Evolutionary conservation across 1,140 invertebrate species (phyloP), one percentile per base, ranked within the genome.

Genomic region (Cydia strobilella): DNA sequence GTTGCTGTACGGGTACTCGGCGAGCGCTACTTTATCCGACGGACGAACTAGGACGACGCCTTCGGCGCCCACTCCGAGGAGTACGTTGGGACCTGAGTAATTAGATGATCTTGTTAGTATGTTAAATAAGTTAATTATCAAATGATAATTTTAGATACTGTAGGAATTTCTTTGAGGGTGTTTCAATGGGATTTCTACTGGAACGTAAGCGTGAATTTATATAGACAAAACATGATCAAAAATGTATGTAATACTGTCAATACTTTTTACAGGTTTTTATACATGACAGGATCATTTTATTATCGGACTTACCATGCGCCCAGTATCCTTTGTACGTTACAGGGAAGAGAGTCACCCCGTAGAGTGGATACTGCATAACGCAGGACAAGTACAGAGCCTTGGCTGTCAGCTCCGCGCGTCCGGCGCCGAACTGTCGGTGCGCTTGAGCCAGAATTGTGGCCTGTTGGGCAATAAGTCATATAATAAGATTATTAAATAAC

Each of bases 321-420:
- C 98, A 98, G 86, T 97, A 97, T 2, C 97, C 97, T 78, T 97
- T 95, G 87, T 99, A 99, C 0, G 96, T 97, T 35, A 99, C 98
- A 45, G 96, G 96, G 90, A 97, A 99, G 93, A 99, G 96, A 0
- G 98, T 98, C 71, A 97, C 98, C 2, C 98, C 98, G 86, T 99
- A 99, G 0, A 99, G 94, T 0, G 98, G 97, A 90, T 98, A 99
- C 91, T 99, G 98, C 97, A 99, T 99, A 1, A 99, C 98, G 85
- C 98, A 98, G 0, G 98, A 98, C 65, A 99, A 92, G 89, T 99
- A 99, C 80, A 99, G 94, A 9, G 98, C 97, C 92, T 99, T 99
- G 1, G 98, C 97, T 3, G 98, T 97, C 31, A 99, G 88, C 85
- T 98, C 97, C 6, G 97, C 96, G 80, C 98, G 96, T 0, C 97